These are phyloP conservation scores for Oreochromis grahami DNA, from an alignment of 2,797 vertebrate genomes.

Conservation along the genomic window DNA sequence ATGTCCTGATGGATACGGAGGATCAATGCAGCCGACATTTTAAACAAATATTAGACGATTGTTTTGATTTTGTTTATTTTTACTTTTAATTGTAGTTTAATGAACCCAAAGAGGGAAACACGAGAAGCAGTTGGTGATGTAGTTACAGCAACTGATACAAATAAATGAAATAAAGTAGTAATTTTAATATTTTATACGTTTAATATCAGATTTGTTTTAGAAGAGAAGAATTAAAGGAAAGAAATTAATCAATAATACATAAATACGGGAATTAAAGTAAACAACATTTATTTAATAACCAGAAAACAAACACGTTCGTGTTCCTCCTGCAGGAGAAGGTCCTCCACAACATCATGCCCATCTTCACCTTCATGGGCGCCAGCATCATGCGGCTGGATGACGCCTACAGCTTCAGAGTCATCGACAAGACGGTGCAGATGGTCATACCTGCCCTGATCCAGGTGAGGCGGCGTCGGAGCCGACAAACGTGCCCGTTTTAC, in stretches of 20 bases:
- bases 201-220: not conserved
- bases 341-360: slow-evolving; percentile 97
- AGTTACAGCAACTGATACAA: not conserved
- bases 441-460: slow-evolving; percentile 92
- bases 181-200: accelerated
- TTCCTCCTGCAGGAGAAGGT: slow-evolving; percentile 89
- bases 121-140: not conserved
- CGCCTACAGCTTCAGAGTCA: slow-evolving; percentile 94
- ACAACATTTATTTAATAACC: not conserved
- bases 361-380: slow-evolving; percentile 98
- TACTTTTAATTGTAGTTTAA: not conserved
- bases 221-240: not conserved
- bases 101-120: not conserved
- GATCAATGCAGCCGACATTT: not conserved
- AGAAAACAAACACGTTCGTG: not conserved
- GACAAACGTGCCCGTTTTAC: not conserved
- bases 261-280: accelerated
- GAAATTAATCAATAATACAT: not conserved
- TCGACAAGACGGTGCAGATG: slow-evolving; percentile 91
- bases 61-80: not conserved
- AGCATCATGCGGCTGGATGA: slow-evolving; percentile 93
- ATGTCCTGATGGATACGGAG: not conserved
- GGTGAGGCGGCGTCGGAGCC: slow-evolving; percentile 60
- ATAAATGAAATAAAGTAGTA: not conserved
- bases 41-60: not conserved